Evolutionary conservation across 1,140 invertebrate species (phyloP).

Genomic region (Trichonephila clavata): DNA sequence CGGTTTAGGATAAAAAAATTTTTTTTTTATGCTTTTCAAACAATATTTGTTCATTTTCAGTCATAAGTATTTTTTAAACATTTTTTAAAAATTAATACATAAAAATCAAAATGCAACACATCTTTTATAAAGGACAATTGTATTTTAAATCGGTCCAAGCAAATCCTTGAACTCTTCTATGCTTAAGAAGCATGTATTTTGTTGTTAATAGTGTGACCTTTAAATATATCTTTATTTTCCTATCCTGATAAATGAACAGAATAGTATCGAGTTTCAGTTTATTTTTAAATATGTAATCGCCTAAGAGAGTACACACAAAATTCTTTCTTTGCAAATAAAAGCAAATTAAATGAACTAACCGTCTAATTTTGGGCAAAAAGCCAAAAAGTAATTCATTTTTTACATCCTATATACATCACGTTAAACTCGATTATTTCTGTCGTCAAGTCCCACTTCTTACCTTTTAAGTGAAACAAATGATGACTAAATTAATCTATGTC

Average conservation of each 20-base stretch:
- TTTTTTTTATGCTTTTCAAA: too few relatives aligned
- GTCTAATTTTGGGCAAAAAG: constrained; percentile 49
- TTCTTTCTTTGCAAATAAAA: neutral
- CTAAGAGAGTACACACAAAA: neutral
- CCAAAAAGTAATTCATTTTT: constrained; percentile 22
- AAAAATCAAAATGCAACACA: too few relatives aligned
- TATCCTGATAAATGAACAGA: neutral
- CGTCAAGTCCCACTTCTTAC: constrained; percentile 32
- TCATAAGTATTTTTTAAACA: too few relatives aligned
- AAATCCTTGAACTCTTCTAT: too few relatives aligned
- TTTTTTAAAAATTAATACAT: too few relatives aligned
- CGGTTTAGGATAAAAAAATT: too few relatives aligned
- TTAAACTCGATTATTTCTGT: constrained; percentile 67
- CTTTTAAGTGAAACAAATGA: constrained; percentile 77
- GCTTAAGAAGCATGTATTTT: too few relatives aligned
- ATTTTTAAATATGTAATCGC: neutral
- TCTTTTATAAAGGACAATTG: too few relatives aligned
- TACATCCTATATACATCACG: constrained; percentile 28
- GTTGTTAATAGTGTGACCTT: too few relatives aligned
- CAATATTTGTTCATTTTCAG: too few relatives aligned
- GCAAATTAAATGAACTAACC: constrained; percentile 51
- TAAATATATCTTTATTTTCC: too few relatives aligned
- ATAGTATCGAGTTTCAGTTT: neutral
- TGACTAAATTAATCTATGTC: constrained; percentile 76
- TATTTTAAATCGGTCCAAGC: too few relatives aligned